Base-by-base conservation (phyloP, 1,140 invertebrate species). In the Formica exsecta region DNA sequence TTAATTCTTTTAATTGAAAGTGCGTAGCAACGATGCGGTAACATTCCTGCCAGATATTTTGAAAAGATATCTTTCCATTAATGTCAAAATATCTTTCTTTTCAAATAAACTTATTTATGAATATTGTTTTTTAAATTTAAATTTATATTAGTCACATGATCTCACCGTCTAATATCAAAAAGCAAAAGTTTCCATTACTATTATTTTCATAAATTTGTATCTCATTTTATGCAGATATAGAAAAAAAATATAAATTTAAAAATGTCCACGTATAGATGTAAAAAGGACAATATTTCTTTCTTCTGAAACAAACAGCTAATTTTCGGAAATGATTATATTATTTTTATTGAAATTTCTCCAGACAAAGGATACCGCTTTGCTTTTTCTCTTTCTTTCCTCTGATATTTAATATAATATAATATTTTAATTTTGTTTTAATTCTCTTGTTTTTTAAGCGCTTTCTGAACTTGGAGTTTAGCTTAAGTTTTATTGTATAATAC, bases 11-110 rank as follows among this genome's bases (percentile, higher is more conserved):
- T 32, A 0, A 29, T 29, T 29, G 13, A 64, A 41, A 77, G 48
- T 64, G 19, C 11, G 48, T 6, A 7, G 7, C 22, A 38, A 19
- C 8, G 25, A 29, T 9, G 16, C 22, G 36, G 13, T 32, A 32
- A 25, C 38, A 79, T 80, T 80, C 13, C n/a, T 1, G 32, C 7
- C 59, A 38, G 19, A 77, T 77, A n/a, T 66, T 79, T 65, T 9
- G 38, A 66, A 62, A 62, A 44, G 11, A 1, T 76, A 44, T 76
- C 57, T 76, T 76, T 44, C 19, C 29, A 4, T 73, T 74, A 51
- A 62, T 22, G 11, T 2, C 19, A 48, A n/a, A 29, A 16, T 62
- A 64, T 77, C 13, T 64, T 65, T 77, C 57, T 54, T 36, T 76
- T 76, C 11, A 22, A 13, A 65, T 2, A 57, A 51, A 44, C 4